Evolutionary conservation across 2,888 invertebrate species (phyloP).

Genomic region (Epirrhoe tristata): DNA sequence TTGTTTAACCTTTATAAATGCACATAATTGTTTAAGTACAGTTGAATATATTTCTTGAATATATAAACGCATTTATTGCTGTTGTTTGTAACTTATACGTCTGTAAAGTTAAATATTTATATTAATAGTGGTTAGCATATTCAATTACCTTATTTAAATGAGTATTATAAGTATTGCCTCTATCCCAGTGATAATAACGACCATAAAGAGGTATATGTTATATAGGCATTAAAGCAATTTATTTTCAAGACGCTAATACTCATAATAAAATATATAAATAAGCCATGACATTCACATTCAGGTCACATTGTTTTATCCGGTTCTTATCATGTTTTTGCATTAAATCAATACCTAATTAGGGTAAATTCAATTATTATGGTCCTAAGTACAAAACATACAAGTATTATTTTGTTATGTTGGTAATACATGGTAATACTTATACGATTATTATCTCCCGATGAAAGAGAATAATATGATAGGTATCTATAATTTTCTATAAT

Average conservation of each 20-base stretch:
- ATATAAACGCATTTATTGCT: slow-evolving; percentile 16
- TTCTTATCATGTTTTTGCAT: slow-evolving; percentile 2
- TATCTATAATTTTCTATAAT: no score
- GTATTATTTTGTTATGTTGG: background rate
- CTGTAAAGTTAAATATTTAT: background rate
- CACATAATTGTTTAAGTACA: slow-evolving; percentile 25
- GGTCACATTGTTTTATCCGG: background rate
- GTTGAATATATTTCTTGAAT: slow-evolving; percentile 20
- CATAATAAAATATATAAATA: background rate
- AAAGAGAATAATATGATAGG: no score
- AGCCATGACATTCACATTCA: background rate
- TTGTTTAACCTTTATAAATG: slow-evolving; percentile 26
- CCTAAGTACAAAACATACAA: background rate
- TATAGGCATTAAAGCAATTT: no score
- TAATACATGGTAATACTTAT: background rate
- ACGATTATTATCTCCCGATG: background rate
- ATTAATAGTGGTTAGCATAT: background rate
- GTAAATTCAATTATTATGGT: background rate
- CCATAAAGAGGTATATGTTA: background rate
- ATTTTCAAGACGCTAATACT: background rate
- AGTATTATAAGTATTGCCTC: background rate
- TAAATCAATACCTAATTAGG: background rate
- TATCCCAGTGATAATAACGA: background rate
- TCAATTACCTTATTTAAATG: background rate
- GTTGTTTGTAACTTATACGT: slow-evolving; percentile 2